Base-by-base conservation (phyloP, 1,140 invertebrate genomes). In the Mamestra configurata region DNA sequence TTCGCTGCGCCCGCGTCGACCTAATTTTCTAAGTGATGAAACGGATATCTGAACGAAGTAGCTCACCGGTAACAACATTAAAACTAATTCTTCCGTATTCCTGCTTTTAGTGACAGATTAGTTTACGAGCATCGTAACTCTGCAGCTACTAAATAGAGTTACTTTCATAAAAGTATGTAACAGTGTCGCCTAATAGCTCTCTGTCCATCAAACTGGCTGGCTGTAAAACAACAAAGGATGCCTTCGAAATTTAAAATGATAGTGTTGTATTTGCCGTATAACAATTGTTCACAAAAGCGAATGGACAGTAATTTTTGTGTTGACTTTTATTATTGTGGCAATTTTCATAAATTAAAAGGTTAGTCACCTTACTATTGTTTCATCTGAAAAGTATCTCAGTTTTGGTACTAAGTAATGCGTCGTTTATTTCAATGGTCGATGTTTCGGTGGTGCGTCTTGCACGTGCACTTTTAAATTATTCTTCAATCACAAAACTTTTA, bases 1-100 rank as follows among this genome's bases (percentile, higher is more conserved):
- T 43, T 46, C 40, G 83, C 81, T 79, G 61, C 84, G 84, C 85
- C 86, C 57, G 82, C 80, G 78, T 51, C 84, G 84, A 86, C 86
- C 89, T 55, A 87, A 83, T 91, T 90, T 80, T 55, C 46, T 79
- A 68, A 83, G 73, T 80, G 88, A 84, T 85, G 82, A 86, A 84
- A 79, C 71, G 80, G 76, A 79, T 76, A 79, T 77, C 40, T 46
- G 72, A 79, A 71, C 72, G 71, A 70, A 82, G 71, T 70, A 79
- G 70, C 75, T 71, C 68, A 77, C 79, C 72, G 72, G 72, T 82
- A 77, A 68, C 59, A 71, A 64, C 71, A 66, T 77, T 75, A 77
- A 77, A 73, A 83, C 79, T 83, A 78, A 83, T 83, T 80, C 82
- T 79, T 80, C 81, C 81, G 64, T 82, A 80, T 79, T 82, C 43